Evolutionary conservation across 2,113 vertebrate species (phyloP), one percentile per base, ranked within the genome.

Genomic region (Oncorhynchus nerka): DNA sequence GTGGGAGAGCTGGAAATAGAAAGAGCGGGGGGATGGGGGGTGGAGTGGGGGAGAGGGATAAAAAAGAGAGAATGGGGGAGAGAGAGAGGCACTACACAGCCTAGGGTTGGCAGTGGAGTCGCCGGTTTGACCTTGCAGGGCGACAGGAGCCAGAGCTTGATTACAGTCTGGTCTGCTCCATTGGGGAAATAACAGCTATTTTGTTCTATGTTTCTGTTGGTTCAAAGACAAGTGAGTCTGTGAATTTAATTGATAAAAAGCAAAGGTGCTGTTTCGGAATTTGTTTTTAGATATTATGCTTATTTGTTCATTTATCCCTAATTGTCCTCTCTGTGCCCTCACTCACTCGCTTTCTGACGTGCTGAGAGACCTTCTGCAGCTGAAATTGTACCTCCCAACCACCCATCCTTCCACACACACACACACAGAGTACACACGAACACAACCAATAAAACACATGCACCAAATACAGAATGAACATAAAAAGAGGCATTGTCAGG

Each of bases 301-400:
- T 11, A 62, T 62, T n/a, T 62, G 2, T 67, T 6, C 2, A 64
- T 28, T 67, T 30, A 67, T 28, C 65, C 26, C 65, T 13, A 30
- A 67, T 11, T 62, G n/a, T 22, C 59, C 59, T 62, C 20, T 22
- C 59, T 22, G 20, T 11, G 20, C 8, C 67, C 59, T 70, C 32
- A 45, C 39, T 45, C 39, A 3, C 30, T 32, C 3, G 34, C 59
- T 28, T 45, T 78, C 85, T 51, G 28, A 76, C 85, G 84, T 62
- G 79, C 88, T 86, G 89, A 84, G 88, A 89, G 78, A 75, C 88
- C 86, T 83, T 87, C 89, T 90, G 85, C 83, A 80, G 76, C 81
- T 69, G 4, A 74, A 81, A 75, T 11, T 51, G 67, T 77, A 89
- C 87, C 83, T 86, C 82, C 81, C 77, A 84, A 51, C 81, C 83